Evolutionary conservation across 2,113 vertebrate genomes (phyloP), one percentile per base, ranked within the genome.

Genomic region (Phrynosoma blainvillii): DNA sequence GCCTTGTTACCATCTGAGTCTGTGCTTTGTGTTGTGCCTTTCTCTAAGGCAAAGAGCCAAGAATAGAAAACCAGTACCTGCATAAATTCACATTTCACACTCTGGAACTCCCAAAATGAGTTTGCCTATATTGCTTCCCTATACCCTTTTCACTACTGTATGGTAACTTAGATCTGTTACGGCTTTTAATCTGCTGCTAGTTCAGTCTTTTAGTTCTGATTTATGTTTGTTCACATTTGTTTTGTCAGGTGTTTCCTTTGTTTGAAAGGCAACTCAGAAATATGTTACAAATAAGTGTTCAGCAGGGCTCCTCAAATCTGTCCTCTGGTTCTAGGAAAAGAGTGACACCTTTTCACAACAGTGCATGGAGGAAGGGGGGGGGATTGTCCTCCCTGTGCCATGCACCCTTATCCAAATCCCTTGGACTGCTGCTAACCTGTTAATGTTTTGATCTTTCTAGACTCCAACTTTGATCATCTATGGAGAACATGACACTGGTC

Each of bases 381-480:
- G 32, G n/a, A 56, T 8, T 59, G 5, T 73, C 25, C 23, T 75
- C 30, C 30, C 30, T 12, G 30, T 66, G 76, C 65, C 20, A 30
- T 52, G 62, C 47, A 54, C 13, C 16, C n/a, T 83, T 77, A 40
- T 52, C 40, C n/a, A 76, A 66, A 23, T 11, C 40, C n/a, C 4
- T 82, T 68, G n/a, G 85, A 74, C n/a, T 47, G 25, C 4, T 66
- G 3, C 20, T 71, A 47, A 89, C 66, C 18, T 84, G 2, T 30
- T 13, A 32, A 65, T 84, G 47, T 70, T 84, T 93, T 62, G 21
- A 74, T 87, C 86, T 79, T 84, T 47, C 16, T 95, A 99, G 98
- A 99, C 98, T 0, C 98, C 98, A 5, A 98, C 98, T 27, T 96
- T 99, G 87, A 98, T 99, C 89, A 88, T 99, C 36, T 98, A 96